These are phyloP conservation scores for Latrodectus geometricus DNA, from an alignment of 1,140 invertebrate genomes.

Conservation along the genomic window DNA sequence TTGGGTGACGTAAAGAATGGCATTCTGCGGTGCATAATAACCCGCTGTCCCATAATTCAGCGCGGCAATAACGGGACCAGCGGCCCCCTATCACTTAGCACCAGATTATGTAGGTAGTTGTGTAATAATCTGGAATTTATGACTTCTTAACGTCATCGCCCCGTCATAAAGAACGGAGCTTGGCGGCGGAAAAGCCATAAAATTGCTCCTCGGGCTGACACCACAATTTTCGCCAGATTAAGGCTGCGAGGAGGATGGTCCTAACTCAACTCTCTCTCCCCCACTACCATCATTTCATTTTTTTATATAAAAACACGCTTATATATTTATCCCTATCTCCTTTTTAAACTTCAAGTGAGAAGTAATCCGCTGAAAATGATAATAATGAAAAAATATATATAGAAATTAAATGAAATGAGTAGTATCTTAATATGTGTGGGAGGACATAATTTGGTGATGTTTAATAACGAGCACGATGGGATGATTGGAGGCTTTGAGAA, in stretches of 20 bases:
- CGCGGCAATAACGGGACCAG: conserved; percentile 54
- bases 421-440: neutral
- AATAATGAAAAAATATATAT: neutral
- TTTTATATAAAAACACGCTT: conserved; percentile 34
- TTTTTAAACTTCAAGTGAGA: neutral
- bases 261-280: neutral
- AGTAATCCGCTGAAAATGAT: neutral
- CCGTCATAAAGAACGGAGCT: conserved; percentile 54
- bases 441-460: too few species aligned
- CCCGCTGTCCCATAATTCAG: conserved; percentile 61
- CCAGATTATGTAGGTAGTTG: conserved; percentile 62
- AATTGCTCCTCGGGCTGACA: conserved; percentile 56
- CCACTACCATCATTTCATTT: neutral
- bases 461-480: too few species aligned
- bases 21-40: conserved; percentile 61
- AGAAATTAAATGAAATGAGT: neutral
- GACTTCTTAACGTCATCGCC: conserved; percentile 57
- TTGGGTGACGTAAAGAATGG: conserved; percentile 31
- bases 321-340: conserved; percentile 14
- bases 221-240: conserved; percentile 63
- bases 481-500: too few species aligned
- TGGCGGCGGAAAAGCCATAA: conserved; percentile 46
- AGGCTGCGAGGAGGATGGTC: neutral
- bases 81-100: conserved; percentile 61
- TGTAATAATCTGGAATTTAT: conserved; percentile 63